Conservation (phyloP, 2,888 invertebrate genomes). For the Craniophora ligustri region DNA sequence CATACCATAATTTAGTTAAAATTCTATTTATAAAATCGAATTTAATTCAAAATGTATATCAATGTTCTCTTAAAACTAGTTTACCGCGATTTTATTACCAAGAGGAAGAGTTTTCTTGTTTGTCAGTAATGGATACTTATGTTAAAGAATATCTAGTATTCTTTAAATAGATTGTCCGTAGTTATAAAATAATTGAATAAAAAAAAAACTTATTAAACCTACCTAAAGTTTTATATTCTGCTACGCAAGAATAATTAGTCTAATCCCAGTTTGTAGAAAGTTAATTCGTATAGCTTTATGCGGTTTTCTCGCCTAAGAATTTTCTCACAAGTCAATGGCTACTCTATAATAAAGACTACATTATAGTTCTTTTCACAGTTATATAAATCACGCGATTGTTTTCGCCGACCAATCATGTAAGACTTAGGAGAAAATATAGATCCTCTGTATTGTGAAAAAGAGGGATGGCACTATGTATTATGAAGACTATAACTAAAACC, state of each 20-base stretch:
- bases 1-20: neutral
- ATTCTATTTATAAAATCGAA: conserved; percentile 30
- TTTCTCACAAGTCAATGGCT: conserved; percentile 27
- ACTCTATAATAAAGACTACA: conserved; percentile 21
- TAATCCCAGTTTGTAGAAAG: conserved; percentile 51
- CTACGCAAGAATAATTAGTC: conserved; percentile 52
- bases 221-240: conserved; percentile 50
- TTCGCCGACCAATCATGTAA: too few species aligned
- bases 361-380: conserved; percentile 8
- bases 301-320: conserved; percentile 41
- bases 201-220: conserved; percentile 35
- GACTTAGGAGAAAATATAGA: neutral
- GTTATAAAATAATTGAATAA: conserved; percentile 38
- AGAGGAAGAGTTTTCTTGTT: conserved; percentile 18
- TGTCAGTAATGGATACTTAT: conserved; percentile 26
- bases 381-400: too few species aligned
- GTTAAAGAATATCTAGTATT: conserved; percentile 42
- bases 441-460: neutral
- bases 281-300: conserved; percentile 48
- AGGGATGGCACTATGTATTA: neutral
- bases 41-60: neutral
- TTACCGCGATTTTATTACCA: conserved; percentile 21
- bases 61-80: conserved; percentile 1
- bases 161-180: conserved; percentile 47
- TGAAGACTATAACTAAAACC: too few species aligned